Evolutionary conservation across 2,113 vertebrate genomes (phyloP), one percentile per base, ranked within the genome.

Genomic region (Aleadryas rufinucha): DNA sequence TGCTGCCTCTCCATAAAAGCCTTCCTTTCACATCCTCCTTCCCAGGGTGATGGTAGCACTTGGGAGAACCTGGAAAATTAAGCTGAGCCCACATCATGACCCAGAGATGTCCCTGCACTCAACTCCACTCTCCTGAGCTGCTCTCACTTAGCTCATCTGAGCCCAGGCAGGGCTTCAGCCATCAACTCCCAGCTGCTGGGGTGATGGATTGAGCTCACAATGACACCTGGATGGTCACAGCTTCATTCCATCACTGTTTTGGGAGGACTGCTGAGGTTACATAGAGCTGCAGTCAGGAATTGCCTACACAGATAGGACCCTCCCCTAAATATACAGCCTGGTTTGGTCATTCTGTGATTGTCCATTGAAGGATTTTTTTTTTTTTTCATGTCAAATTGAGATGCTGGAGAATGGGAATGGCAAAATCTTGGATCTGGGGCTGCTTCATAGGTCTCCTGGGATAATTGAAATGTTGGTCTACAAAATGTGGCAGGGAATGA

Each of bases 201-300:
- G 16, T 13, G 17, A 12, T 20, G 9, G 9, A 3, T 2, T 9
- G 74, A 87, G 66, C 35, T 83, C 8, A 1, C 19, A 21, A 7
- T 5, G 60, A 54, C 49, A 50, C 49, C 28, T 80, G 42, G 13
- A 26, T 8, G 1, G 1, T 31, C 63, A 49, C 72, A 89, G 7
- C 41, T 60, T 12, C 31, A 5, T 13, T 18, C 37, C 61, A 2
- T 7, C 3, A 0, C 28, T 65, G 0, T 9, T 49, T 7, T 13
- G 56, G 41, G 44, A 72, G 52, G 26, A 15, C 0, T 53, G 79
- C 47, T 52, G 57, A 47, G 35, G 12, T 41, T 21, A 6, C 63
- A 19, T 61, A 14, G 44, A 47, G 44, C 56, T 41, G 49, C 52
- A 28, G 0, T 8, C 50, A 20, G 57, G 23, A 2, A 1, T 4